Evolutionary conservation across 1,140 invertebrate species (phyloP).

Genomic region (Hylyphantes graminicola): DNA sequence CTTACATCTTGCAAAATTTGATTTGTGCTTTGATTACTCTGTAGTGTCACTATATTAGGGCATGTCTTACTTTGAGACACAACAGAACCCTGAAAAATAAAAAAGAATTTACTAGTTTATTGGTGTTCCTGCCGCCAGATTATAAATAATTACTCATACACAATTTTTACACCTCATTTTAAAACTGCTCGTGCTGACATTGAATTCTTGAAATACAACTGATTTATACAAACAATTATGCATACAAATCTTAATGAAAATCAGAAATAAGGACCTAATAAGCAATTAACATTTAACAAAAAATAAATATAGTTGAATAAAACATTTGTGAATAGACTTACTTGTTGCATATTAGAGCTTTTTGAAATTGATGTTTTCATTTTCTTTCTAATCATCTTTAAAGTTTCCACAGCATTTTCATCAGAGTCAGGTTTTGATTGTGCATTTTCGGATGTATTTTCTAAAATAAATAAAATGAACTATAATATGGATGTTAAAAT

Average conservation of each 20-base stretch:
- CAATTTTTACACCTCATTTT: too few relatives aligned
- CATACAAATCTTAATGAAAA: too few relatives aligned
- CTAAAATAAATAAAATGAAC: neutral
- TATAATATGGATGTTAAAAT: too few relatives aligned
- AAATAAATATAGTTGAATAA: too few relatives aligned
- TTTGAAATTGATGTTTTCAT: neutral
- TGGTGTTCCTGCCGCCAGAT: too few relatives aligned
- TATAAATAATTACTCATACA: too few relatives aligned
- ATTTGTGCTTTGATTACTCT: constrained; percentile 5
- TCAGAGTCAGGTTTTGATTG: neutral
- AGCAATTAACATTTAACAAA: too few relatives aligned
- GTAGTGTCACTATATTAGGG: constrained; percentile 44
- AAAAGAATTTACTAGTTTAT: neutral
- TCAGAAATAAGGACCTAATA: too few relatives aligned
- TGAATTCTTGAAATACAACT: too few relatives aligned
- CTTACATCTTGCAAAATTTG: constrained; percentile 44
- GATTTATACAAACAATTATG: too few relatives aligned
- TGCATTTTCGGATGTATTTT: neutral
- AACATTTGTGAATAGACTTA: neutral
- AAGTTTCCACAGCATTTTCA: neutral
- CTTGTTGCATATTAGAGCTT: neutral
- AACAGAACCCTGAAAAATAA: constrained; percentile 16
- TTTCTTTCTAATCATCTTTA: neutral
- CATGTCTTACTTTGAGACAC: constrained; percentile 3
- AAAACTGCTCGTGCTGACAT: too few relatives aligned